Conservation (phyloP, 2,888 invertebrate species). For the Lordiphosa andalusiaca region DNA sequence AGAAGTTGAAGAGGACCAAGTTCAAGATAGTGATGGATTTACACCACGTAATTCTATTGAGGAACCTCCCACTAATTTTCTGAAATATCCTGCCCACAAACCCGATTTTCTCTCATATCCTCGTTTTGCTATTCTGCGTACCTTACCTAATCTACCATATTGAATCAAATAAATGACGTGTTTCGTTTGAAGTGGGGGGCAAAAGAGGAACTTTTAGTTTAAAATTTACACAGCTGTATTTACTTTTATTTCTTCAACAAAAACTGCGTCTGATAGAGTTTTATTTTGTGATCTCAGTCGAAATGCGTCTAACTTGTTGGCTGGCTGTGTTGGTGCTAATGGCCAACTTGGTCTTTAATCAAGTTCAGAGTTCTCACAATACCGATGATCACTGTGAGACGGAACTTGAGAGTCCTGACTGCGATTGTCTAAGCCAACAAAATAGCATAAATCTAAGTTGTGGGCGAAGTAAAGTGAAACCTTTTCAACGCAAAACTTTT, state of each 20-base stretch:
- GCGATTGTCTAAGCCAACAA: slow-evolving; percentile 15
- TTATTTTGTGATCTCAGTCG: slow-evolving; percentile 4
- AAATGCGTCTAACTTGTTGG: slow-evolving; percentile 23
- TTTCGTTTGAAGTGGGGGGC: slow-evolving; percentile 1
- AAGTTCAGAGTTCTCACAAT: slow-evolving; percentile 11
- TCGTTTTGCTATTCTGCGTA: slow-evolving; percentile 43
- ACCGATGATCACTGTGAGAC: slow-evolving; percentile 17
- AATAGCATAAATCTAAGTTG: slow-evolving; percentile 16
- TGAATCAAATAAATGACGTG: background rate
- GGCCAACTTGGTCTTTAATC: background rate
- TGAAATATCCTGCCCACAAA: slow-evolving; percentile 17
- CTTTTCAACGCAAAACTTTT: slow-evolving; percentile 21
- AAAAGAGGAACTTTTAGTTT: background rate
- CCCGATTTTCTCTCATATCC: slow-evolving; percentile 19
- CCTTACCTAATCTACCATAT: slow-evolving; percentile 4
- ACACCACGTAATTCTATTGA: slow-evolving; percentile 8
- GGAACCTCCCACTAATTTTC: slow-evolving; percentile 19
- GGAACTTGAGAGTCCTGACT: slow-evolving; percentile 4
- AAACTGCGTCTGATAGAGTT: slow-evolving; percentile 14
- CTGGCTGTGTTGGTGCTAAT: slow-evolving; percentile 2
- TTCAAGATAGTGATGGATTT: slow-evolving; percentile 17
- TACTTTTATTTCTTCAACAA: background rate
- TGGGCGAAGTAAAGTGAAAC: slow-evolving; percentile 1
- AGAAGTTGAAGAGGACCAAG: background rate
- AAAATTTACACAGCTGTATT: slow-evolving; percentile 47